Base-by-base conservation (phyloP, 2,888 invertebrate genomes). In the Xestoiulus laeticollis region DNA sequence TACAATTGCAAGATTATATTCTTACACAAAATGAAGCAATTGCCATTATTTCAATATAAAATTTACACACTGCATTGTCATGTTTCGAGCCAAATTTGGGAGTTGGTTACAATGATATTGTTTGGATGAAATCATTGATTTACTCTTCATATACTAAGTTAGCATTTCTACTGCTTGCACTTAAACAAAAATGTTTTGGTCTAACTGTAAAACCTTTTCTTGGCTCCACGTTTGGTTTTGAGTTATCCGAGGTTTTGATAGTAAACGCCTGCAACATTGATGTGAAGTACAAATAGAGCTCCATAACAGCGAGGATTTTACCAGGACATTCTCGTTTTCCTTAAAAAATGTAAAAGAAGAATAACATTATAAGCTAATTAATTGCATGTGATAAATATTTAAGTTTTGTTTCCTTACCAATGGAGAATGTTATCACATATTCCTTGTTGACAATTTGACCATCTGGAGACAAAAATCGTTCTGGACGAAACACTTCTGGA, bases 271-370 rank as follows among this genome's bases (percentile, higher is more conserved):
- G 84, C 12, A 84, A 10, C 33, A 84, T 33, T 16, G 33, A 84
- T 38, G 84, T 84, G 43, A 84, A 84, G n/a, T 38, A 84, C 84
- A 84, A 84, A 30, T 84, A 84, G 19, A 84, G 4, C n/a, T 84
- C 84, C 84, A 84, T 84, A 2, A 33, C 43, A 30, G 84, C 84
- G 19, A 84, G 43, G 22, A 43, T 38, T n/a, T 84, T 43, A n/a
- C 84, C 84, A 19, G 43, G 33, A 30, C 84, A 84, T 33, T 38
- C 43, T 43, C 84, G 84, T 38, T 33, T n/a, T 38, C 84, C 84
- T 84, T 33, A n/a, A 43, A 83, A 83, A n/a, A n/a, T 83, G 83
- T n/a, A 30, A 4, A 30, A 16, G 4, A 83, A 19, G n/a, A 5
- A 2, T 4, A 14, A 82, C 30, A 22, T 38, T 38, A 8, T 38